Base-by-base conservation (phyloP, 2,113 vertebrate genomes). In the Seriola rivoliana region DNA sequence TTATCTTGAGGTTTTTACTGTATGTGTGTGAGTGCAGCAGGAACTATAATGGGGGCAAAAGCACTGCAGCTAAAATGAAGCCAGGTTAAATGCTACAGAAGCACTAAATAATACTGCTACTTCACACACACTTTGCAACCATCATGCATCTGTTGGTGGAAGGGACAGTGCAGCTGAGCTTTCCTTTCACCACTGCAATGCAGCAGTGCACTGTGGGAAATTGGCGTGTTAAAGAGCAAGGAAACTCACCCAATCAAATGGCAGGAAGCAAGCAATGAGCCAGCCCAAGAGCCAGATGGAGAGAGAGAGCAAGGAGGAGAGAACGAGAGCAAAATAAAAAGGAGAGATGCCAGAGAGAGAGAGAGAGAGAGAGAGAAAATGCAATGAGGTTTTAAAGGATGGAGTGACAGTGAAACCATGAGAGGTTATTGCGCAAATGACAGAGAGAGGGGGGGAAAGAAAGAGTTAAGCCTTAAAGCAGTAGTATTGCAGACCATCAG, bases 191-290 rank as follows among this genome's bases (percentile, higher is more conserved):
- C 88, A 86, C 91, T 80, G 94, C 94, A 94, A 90, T 93, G 93
- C 92, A 93, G 91, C 81, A 93, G 84, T 84, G 91, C 91, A 92
- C 90, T 92, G 92, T 91, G 91, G 92, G 88, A 92, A 92, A 89
- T 90, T 81, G 92, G 83, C 76, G 75, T 85, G 75, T 82, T 81
- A 89, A 92, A 82, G 85, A 89, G 92, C 90, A 75, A 75, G 80
- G 70, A 77, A 86, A 94, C 94, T 94, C 94, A 94, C 94, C 94
- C 90, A 91, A 91, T 94, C 91, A 93, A 85, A 93, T 80, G 84
- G 92, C 93, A 86, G 92, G 94, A 94, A 94, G 92, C 91, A 93
- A 94, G 92, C 92, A 94, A 93, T 90, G 91, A 93, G 91, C 91
- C 93, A 93, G 91, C 86, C 91, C 91, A 89, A 89, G 92, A 91